Evolutionary conservation across 2,888 invertebrate genomes (phyloP).

Genomic region (Pammene aurita): DNA sequence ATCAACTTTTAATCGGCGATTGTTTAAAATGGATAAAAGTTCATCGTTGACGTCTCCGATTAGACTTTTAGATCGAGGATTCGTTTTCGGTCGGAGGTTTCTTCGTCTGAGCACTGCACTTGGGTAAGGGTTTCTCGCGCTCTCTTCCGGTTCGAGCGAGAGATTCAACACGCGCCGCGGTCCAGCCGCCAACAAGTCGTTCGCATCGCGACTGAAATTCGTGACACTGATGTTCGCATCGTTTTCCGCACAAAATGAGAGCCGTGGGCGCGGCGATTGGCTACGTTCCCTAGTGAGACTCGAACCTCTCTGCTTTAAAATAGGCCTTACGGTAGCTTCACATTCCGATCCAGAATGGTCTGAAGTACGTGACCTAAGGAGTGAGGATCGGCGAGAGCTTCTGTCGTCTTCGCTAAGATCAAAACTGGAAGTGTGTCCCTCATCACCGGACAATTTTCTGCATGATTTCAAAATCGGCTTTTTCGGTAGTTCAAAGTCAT

Average conservation of each 20-base stretch:
- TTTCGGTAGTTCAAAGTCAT: conserved; percentile 87
- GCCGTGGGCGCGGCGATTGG: conserved; percentile 85
- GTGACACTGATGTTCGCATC: conserved; percentile 74
- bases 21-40: conserved; percentile 74
- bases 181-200: conserved; percentile 78
- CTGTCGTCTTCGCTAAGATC: conserved; percentile 81
- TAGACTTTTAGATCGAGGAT: conserved; percentile 76
- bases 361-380: conserved; percentile 80
- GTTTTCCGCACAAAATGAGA: conserved; percentile 85
- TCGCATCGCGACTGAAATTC: conserved; percentile 76
- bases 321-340: conserved; percentile 84
- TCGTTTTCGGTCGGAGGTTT: conserved; percentile 73
- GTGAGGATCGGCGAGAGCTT: conserved; percentile 83
- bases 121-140: conserved; percentile 55
- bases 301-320: conserved; percentile 85
- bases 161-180: conserved; percentile 74
- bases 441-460: conserved; percentile 86
- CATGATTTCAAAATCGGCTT: conserved; percentile 91
- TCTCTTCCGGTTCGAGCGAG: conserved; percentile 68
- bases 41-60: conserved; percentile 79
- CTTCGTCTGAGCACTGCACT: conserved; percentile 77
- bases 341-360: conserved; percentile 83
- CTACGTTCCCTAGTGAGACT: conserved; percentile 84
- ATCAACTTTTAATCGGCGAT: conserved; percentile 76
- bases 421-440: conserved; percentile 81